These are phyloP conservation scores for Pteria penguin DNA, from an alignment of 2,888 invertebrate genomes.

Conservation along the genomic window DNA sequence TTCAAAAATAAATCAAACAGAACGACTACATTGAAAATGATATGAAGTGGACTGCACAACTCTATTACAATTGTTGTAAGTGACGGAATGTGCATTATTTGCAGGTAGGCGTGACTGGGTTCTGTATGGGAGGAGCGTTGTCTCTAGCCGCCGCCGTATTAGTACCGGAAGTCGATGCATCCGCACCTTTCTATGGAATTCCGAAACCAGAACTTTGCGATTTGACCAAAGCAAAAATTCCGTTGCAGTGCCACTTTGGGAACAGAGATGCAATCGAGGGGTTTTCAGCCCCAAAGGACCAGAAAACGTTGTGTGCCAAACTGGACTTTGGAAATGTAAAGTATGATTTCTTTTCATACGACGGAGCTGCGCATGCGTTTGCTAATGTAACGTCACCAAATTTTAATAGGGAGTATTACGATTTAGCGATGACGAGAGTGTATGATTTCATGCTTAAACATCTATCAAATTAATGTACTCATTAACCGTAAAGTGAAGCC, in stretches of 20 bases:
- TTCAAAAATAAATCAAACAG: too few relatives aligned
- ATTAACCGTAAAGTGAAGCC: too few relatives aligned
- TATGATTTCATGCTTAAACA: constrained; percentile 63
- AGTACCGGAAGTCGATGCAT: constrained; percentile 64
- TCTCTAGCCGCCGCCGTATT: constrained; percentile 66
- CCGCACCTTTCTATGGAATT: constrained; percentile 77
- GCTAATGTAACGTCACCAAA: constrained; percentile 62
- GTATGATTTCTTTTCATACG: constrained; percentile 65
- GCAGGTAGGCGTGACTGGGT: constrained; percentile 76
- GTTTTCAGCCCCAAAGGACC: constrained; percentile 69
- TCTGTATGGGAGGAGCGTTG: constrained; percentile 78
- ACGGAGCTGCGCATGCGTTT: constrained; percentile 69
- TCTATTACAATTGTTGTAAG: too few relatives aligned
- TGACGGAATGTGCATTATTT: background rate
- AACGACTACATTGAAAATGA: too few relatives aligned
- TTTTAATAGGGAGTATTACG: constrained; percentile 57
- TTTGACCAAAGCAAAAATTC: constrained; percentile 66
- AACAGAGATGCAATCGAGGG: constrained; percentile 65
- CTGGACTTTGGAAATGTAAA: constrained; percentile 49
- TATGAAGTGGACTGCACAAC: too few relatives aligned
- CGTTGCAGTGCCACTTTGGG: constrained; percentile 76
- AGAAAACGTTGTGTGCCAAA: constrained; percentile 60
- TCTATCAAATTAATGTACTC: too few relatives aligned
- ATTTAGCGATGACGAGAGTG: constrained; percentile 57
- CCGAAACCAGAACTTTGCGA: constrained; percentile 64